A percentile compares a stretch with the other conserved stretches of the same genome.
Evolutionary conservation across 2,113 vertebrate species (phyloP).

Genomic region (Petaurus breviceps): DNA sequence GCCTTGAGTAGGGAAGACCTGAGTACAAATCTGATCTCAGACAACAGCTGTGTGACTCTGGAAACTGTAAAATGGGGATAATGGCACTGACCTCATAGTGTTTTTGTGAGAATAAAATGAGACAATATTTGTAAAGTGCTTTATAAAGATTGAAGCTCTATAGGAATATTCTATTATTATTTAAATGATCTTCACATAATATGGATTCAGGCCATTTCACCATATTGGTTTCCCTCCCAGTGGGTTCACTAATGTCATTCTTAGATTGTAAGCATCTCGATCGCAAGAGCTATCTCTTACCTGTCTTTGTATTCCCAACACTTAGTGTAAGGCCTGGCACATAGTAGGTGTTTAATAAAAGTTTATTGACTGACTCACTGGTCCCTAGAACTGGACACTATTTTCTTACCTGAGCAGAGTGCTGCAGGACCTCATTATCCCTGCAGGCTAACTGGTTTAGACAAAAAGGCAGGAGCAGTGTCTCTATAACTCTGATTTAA

Average conservation of each 20-base stretch:
- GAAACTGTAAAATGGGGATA: background rate
- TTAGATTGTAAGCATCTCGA: background rate
- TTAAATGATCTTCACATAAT: background rate
- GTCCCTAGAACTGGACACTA: background rate
- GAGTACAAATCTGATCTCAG: background rate
- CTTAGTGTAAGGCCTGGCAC: too few species aligned
- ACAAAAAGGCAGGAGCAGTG: background rate
- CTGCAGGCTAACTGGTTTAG: background rate
- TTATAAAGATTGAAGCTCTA: background rate
- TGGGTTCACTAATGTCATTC: background rate
- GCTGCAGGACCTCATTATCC: background rate
- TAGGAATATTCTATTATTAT: background rate
- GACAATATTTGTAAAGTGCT: background rate
- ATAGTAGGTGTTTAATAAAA: background rate
- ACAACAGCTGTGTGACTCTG: background rate
- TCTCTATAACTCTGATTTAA: background rate
- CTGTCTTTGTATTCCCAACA: background rate
- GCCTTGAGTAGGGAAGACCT: background rate
- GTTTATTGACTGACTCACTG: background rate
- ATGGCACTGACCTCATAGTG: background rate
- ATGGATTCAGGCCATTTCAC: background rate
- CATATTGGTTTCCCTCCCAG: background rate
- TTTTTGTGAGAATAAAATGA: background rate
- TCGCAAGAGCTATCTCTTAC: background rate
- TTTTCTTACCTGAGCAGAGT: background rate